Conservation (phyloP, 2,113 vertebrate genomes). For the Physeter macrocephalus region DNA sequence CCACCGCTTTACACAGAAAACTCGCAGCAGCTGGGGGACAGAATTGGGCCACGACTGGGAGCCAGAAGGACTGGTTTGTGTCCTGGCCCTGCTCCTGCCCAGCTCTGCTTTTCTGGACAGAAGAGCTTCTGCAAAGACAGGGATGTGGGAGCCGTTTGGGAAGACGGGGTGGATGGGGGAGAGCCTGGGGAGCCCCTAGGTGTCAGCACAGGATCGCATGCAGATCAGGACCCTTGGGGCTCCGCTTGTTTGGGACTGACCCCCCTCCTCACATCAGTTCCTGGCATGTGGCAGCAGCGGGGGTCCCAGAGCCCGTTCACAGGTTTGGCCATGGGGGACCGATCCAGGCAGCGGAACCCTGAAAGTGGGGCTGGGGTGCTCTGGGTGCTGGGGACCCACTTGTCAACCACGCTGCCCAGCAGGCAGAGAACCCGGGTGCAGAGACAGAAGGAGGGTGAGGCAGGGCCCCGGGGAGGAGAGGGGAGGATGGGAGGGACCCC, state of each 20-base stretch:
- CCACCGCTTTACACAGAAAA: background rate
- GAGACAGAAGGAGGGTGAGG: background rate
- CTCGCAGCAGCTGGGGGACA: background rate
- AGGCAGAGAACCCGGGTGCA: background rate
- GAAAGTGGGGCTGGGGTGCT: background rate
- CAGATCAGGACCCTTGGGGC: background rate
- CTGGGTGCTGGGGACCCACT: background rate
- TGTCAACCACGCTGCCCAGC: fast-evolving
- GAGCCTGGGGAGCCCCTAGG: background rate
- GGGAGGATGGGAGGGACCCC: too few relatives aligned
- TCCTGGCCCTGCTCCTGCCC: background rate
- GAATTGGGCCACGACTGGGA: background rate
- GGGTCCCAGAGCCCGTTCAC: background rate
- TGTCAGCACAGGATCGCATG: background rate
- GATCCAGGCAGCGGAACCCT: background rate
- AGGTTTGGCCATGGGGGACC: fast-evolving
- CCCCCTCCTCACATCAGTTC: background rate
- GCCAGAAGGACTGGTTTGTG: background rate
- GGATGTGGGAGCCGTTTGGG: background rate
- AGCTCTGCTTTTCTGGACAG: background rate
- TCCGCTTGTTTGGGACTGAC: background rate
- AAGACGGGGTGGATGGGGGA: fast-evolving
- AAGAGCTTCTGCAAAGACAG: background rate
- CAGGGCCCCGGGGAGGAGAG: background rate
- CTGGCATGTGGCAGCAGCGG: fast-evolving